These are phyloP conservation scores for Oscheius onirici DNA, from an alignment of 2,888 invertebrate genomes.

Conservation along the genomic window DNA sequence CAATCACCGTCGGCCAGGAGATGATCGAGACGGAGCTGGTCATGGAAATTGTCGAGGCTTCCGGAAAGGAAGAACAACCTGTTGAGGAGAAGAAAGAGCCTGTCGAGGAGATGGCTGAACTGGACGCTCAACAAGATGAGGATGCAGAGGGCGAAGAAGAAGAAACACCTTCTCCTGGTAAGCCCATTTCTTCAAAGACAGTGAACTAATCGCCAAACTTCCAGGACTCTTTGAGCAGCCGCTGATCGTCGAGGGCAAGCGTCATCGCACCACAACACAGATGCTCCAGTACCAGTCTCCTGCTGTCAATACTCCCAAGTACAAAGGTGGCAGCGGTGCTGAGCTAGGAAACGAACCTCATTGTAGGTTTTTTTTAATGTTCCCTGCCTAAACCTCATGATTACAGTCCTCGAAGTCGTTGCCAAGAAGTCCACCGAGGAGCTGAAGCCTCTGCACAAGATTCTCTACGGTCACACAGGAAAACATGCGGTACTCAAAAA, in stretches of 20 bases:
- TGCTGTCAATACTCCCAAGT: background rate
- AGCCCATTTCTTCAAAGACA: no score
- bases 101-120: background rate
- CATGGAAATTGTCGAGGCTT: background rate
- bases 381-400: background rate
- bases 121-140: background rate
- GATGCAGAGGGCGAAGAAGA: background rate
- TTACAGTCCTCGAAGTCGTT: background rate
- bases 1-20: background rate
- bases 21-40: background rate
- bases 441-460: background rate
- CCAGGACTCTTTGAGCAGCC: slow-evolving; percentile 8
- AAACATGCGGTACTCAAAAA: background rate
- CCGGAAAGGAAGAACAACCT: background rate
- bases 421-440: background rate
- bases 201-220: background rate
- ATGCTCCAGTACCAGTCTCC: background rate
- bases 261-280: background rate
- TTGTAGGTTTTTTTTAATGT: background rate
- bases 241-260: slow-evolving; percentile 15
- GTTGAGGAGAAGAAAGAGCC: background rate
- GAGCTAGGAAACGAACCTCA: background rate
- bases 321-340: background rate
- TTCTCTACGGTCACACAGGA: slow-evolving; percentile 5
- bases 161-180: background rate